These are phyloP conservation scores for Pseudococcus jackbeardsleyi DNA, from an alignment of 2,888 invertebrate genomes.

Conservation along the genomic window DNA sequence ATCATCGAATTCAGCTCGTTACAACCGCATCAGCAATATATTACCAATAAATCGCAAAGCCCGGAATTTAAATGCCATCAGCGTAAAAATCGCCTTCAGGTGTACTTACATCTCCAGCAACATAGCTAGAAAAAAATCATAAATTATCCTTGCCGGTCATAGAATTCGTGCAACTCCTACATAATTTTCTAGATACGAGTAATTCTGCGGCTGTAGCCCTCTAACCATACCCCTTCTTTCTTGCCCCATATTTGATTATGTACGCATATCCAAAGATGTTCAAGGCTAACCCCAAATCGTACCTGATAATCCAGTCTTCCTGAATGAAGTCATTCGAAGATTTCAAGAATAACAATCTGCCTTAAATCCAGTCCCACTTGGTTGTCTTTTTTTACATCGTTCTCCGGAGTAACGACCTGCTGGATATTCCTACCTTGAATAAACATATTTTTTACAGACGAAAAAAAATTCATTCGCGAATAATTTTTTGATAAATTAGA, in stretches of 20 bases:
- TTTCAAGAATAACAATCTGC: conserved; percentile 30
- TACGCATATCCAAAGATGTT: neutral
- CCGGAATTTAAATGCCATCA: conserved; percentile 32
- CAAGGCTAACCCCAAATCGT: conserved; percentile 29
- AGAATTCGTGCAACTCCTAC: neutral
- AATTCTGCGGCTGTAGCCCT: conserved; percentile 12
- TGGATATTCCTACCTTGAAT: neutral
- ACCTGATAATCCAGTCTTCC: conserved; percentile 37
- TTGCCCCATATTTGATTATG: conserved; percentile 18
- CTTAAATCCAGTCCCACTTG: conserved; percentile 21
- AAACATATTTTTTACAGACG: neutral
- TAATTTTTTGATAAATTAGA: neutral
- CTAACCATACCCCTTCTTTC: neutral
- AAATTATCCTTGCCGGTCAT: neutral
- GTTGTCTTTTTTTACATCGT: neutral
- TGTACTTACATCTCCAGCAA: neutral
- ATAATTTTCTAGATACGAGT: neutral
- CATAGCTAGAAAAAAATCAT: neutral
- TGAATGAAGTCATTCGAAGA: conserved; percentile 23
- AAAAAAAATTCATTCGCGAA: neutral
- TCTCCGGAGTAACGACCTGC: neutral
- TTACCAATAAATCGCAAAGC: conserved; percentile 14
- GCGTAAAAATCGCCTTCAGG: neutral
- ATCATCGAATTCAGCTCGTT: neutral
- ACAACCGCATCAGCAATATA: neutral